Evolutionary conservation across 2,888 invertebrate species (phyloP), one percentile per base, ranked within the genome.

Genomic region (Scaptomyza parva): DNA sequence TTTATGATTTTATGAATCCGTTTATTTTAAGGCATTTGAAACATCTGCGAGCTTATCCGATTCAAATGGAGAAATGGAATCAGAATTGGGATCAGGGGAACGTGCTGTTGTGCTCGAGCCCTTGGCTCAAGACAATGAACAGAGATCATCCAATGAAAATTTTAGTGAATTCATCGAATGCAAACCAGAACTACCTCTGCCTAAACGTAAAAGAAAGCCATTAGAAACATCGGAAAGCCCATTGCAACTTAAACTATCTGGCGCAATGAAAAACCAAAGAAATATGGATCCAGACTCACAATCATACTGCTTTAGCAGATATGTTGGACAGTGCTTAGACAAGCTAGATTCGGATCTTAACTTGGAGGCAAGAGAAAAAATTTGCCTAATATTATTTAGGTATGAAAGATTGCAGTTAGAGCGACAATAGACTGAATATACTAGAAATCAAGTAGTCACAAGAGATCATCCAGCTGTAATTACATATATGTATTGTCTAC

Each of bases 311-410:
- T 70, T 26, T 17, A 65, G 57, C 14, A 53, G 43, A 20, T 70
- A 74, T 41, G 52, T 68, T 24, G 48, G 57, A 4, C 55, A 74
- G 24, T 68, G 74, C 33, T 33, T 70, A 20, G 69, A 68, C 7
- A 73, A 37, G 18, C 41, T 74, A 5, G 61, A 73, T 14, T 30
- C 53, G 4, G 71, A 72, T 39, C 58, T 74, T n/a, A 62, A 72
- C 8, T 53, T 70, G 28, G 57, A 58, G 26, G 70, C 70, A 12
- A 65, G 70, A 17, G 72, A 70, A 26, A 71, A 72, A 40, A 70
- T 70, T 11, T 57, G 47, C 17, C 66, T 72, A 50, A 54, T 70
- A 5, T 44, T 70, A 20, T 72, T 65, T 48, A 50, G 48, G 14
- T 72, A 20, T 17, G 70, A 70, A 26, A 65, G 39, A 54, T 39